Conservation (phyloP, 2,113 vertebrate species). For the Corvus moneduloides region DNA sequence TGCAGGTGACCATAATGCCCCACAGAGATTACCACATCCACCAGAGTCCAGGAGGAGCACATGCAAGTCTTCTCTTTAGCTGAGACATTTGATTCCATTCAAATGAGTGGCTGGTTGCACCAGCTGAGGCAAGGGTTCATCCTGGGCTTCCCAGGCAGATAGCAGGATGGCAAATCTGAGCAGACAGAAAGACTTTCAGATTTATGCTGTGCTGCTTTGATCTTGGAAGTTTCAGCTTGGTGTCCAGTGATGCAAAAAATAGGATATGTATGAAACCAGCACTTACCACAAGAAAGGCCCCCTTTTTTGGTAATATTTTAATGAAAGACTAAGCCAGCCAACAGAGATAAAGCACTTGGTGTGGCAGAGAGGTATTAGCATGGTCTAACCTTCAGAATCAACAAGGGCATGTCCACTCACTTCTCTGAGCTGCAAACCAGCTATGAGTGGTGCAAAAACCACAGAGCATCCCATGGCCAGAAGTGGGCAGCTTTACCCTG, state of each 20-base stretch:
- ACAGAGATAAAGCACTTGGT: not conserved
- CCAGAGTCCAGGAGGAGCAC: not conserved
- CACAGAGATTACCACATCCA: rapidly evolving
- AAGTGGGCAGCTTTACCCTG: not conserved
- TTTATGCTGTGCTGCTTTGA: slow-evolving; percentile 1
- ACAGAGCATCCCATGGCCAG: not conserved
- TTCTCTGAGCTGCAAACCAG: not conserved
- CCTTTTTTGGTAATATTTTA: not conserved
- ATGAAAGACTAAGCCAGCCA: not conserved
- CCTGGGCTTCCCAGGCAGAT: not conserved
- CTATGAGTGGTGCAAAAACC: not conserved
- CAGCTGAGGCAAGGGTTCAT: not conserved
- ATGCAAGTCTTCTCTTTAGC: not conserved
- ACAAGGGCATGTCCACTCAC: not conserved
- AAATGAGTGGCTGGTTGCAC: not conserved
- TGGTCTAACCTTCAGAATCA: not conserved
- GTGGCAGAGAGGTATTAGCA: not conserved
- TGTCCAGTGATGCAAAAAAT: slow-evolving; percentile 2
- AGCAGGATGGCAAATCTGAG: not conserved
- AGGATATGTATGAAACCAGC: not conserved
- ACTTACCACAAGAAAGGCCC: not conserved
- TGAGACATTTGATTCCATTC: not conserved
- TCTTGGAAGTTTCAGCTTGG: not conserved
- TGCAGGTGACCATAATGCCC: not conserved
- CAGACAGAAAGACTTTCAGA: not conserved